Percentiles rank a stretch among this genome's conserved stretches.
Conservation (phyloP, 1,140 invertebrate genomes). For the Bombus pyrosoma region DNA sequence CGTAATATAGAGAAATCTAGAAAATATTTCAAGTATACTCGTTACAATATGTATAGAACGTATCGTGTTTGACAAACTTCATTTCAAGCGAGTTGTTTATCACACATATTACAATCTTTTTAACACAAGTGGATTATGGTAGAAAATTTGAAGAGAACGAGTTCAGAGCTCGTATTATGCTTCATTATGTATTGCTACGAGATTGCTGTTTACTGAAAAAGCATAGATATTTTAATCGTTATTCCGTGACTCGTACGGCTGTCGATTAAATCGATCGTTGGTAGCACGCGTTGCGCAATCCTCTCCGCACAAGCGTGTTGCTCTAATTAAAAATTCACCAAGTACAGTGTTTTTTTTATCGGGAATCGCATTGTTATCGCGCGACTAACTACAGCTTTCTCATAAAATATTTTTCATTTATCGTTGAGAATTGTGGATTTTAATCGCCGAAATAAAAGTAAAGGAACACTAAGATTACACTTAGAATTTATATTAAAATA, state of each 20-base stretch:
- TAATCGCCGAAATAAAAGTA: no score
- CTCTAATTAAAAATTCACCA: slow-evolving; percentile 23
- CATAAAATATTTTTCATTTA: background rate
- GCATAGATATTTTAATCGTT: slow-evolving; percentile 14
- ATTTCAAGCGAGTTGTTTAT: no score
- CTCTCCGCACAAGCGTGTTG: background rate
- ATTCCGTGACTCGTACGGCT: slow-evolving; percentile 1
- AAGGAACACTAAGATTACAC: no score
- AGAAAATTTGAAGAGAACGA: background rate
- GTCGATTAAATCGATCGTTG: slow-evolving; percentile 23
- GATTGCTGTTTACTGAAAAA: slow-evolving; percentile 1
- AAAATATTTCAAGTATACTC: no score
- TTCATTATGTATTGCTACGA: background rate
- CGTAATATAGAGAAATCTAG: no score
- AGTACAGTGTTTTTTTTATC: background rate
- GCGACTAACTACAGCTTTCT: background rate
- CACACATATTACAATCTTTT: background rate
- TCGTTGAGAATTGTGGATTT: no score
- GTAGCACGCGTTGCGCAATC: background rate
- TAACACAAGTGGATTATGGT: background rate
- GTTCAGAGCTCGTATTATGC: background rate
- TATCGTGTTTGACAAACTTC: no score
- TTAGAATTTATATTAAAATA: no score
- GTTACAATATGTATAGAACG: no score
- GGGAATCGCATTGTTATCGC: background rate